These are phyloP conservation scores for Graptemys geographica DNA, from an alignment of 2,797 vertebrate genomes.

Conservation along the genomic window DNA sequence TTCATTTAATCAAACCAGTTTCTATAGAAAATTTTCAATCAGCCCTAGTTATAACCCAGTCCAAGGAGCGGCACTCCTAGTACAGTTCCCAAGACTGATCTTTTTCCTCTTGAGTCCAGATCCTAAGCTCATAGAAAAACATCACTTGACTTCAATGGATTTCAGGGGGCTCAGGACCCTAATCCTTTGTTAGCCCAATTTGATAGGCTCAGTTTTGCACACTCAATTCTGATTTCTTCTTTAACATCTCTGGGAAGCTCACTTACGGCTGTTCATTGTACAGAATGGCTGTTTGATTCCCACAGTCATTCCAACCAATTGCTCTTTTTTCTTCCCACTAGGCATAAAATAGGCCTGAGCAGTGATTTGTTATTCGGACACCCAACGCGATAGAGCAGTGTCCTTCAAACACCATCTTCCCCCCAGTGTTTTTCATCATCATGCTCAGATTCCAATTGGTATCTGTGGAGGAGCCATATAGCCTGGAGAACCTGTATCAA, in stretches of 20 bases:
- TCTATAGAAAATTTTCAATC: too few relatives aligned
- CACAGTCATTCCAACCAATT: neutral
- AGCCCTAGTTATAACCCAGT: neutral
- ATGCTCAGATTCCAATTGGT: neutral
- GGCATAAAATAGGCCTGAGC: neutral
- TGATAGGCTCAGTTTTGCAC: neutral
- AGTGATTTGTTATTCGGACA: neutral
- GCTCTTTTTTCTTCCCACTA: neutral
- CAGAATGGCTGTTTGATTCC: neutral
- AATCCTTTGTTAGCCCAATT: neutral
- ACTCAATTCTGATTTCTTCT: neutral
- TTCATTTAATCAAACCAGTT: too few relatives aligned
- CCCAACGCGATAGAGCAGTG: neutral
- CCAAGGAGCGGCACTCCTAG: neutral
- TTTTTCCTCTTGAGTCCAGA: neutral
- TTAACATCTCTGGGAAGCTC: neutral
- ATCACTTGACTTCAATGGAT: too few relatives aligned
- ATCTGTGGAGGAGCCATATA: neutral
- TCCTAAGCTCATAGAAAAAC: neutral
- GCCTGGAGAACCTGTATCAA: neutral
- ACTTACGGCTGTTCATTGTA: neutral
- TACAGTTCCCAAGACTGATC: neutral
- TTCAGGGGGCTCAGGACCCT: fast-evolving
- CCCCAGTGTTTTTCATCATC: neutral
- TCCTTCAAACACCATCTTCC: neutral